Percentiles rank a stretch among this genome's conserved stretches.
These are phyloP conservation scores for Macquaria australasica DNA, from an alignment of 2,113 vertebrate species.

Conservation along the genomic window DNA sequence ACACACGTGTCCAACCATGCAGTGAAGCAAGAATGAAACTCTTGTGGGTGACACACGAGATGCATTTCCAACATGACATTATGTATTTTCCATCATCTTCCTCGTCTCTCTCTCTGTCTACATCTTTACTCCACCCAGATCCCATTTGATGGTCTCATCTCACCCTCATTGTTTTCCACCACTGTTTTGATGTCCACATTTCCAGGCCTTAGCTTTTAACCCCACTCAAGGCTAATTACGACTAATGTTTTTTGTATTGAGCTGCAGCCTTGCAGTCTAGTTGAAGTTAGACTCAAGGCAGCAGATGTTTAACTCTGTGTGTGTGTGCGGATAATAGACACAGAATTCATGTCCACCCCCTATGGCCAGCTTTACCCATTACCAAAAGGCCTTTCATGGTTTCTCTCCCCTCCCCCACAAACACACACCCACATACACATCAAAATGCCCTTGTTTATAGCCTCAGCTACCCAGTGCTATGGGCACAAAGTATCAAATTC, in stretches of 20 bases:
- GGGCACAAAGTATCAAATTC: not conserved
- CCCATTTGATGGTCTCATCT: constrained; percentile 13
- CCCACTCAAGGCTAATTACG: constrained; percentile 62
- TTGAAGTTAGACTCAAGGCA: constrained; percentile 37
- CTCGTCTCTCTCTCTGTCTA: constrained; percentile 1
- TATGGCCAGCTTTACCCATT: constrained; percentile 45
- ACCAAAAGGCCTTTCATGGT: constrained; percentile 54
- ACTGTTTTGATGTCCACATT: constrained; percentile 33
- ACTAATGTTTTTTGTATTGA: constrained; percentile 75
- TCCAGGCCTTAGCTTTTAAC: constrained; percentile 32
- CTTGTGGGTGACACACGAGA: not conserved
- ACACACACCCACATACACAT: constrained; percentile 18
- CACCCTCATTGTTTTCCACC: constrained; percentile 14
- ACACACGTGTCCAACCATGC: not conserved
- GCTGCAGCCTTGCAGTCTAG: constrained; percentile 38
- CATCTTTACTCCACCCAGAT: constrained; percentile 21
- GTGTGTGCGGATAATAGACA: constrained; percentile 39
- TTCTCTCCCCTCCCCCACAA: constrained; percentile 46
- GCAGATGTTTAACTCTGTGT: constrained; percentile 48
- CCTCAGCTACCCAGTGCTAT: not conserved
- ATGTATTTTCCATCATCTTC: constrained; percentile 30
- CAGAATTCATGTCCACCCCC: constrained; percentile 55
- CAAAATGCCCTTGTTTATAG: constrained; percentile 14
- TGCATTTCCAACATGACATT: constrained; percentile 40
- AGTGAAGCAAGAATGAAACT: constrained; percentile 26